These are phyloP conservation scores for Condylura cristata DNA, from an alignment of 2,113 vertebrate genomes.

Conservation along the genomic window DNA sequence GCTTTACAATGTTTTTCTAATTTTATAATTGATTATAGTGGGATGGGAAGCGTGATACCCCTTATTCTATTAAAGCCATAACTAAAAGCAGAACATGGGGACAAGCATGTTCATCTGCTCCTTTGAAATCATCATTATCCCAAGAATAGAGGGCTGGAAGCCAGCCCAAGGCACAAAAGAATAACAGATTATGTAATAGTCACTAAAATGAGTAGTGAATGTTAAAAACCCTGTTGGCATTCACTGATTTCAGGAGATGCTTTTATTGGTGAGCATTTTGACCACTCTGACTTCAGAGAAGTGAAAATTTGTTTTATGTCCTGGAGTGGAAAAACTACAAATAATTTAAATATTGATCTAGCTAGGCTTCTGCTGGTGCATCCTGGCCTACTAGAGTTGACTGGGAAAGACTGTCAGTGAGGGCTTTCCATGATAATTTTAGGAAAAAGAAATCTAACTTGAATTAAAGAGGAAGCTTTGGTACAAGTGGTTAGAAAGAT, in stretches of 20 bases:
- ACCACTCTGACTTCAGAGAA: background rate
- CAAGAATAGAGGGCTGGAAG: background rate
- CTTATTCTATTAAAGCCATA: background rate
- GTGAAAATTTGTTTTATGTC: background rate
- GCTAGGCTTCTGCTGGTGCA: background rate
- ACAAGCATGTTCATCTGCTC: background rate
- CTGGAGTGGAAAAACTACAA: background rate
- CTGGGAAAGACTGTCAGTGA: background rate
- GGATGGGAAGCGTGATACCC: background rate
- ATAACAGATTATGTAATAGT: background rate
- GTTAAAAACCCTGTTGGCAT: background rate
- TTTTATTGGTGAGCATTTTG: background rate
- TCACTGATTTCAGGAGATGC: background rate
- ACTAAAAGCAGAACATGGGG: background rate
- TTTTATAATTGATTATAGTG: background rate
- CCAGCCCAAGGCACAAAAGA: background rate
- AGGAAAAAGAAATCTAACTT: background rate
- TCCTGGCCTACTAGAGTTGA: too few species aligned
- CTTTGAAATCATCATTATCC: background rate
- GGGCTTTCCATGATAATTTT: background rate
- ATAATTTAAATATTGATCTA: background rate
- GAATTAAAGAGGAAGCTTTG: background rate
- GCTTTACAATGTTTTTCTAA: background rate
- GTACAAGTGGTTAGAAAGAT: background rate
- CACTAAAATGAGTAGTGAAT: background rate